phyloP scores from a whole-genome alignment of 2,888 invertebrate species.

The Archips crataeganus region DNA sequence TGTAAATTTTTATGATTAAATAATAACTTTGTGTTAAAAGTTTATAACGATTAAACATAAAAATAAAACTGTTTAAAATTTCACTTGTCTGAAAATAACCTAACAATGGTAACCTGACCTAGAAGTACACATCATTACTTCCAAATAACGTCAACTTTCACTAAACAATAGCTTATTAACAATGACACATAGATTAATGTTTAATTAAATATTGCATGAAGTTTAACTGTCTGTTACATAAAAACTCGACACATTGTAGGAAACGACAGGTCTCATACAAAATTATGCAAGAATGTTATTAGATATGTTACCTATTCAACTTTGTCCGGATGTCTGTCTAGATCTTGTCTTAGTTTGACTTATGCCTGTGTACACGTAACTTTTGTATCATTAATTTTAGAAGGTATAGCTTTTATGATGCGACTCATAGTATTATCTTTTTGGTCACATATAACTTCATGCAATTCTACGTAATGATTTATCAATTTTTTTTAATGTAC shows the following conservation, averaged over 20 bases:
- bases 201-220: constrained; percentile 23
- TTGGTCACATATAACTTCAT: not conserved
- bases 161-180: constrained; percentile 15
- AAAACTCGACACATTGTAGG: constrained; percentile 28
- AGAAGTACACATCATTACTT: not conserved
- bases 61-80: too few species aligned
- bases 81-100: not conserved
- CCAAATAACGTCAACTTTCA: not conserved
- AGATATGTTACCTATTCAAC: constrained; percentile 23
- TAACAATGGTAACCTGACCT: not conserved
- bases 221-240: constrained; percentile 24
- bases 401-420: not conserved
- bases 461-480: not conserved
- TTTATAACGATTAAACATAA: too few species aligned
- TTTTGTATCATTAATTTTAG: not conserved
- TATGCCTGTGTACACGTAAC: not conserved
- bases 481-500: not conserved
- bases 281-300: constrained; percentile 32
- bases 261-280: constrained; percentile 25
- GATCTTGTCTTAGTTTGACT: constrained; percentile 2
- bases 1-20: too few species aligned
- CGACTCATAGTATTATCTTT: not conserved
- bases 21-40: too few species aligned
- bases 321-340: constrained; percentile 11
- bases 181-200: constrained; percentile 13